Base-by-base conservation (phyloP, 2,888 invertebrate species). In the Dicyrtoma fusca region DNA sequence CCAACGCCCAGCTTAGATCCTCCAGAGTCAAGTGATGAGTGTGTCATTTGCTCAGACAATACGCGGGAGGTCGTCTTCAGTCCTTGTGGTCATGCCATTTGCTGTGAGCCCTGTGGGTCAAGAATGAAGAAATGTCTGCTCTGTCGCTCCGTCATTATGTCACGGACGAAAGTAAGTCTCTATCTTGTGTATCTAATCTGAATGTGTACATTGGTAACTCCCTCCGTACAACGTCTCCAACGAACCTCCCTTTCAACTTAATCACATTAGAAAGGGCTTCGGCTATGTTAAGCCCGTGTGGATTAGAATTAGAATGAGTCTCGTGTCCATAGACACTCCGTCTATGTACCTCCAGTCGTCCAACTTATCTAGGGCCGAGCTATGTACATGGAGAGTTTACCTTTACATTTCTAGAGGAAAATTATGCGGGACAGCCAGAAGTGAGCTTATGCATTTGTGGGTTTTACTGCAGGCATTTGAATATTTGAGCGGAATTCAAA, bases 121-220 rank as follows among this genome's bases (percentile, higher is more conserved):
- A 86, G 93, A 47, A 95, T 97, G 79, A 97, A 97, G 86, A 97
- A 97, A 85, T 97, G 97, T 83, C 88, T 97, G 75, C 88, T 95
- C 76, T 97, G 97, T 82, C 91, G 97, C 73, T 92, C 94, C 81
- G 88, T 90, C 63, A 94, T 97, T 71, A 85, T 88, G 73, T 88
- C 89, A 0, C 88, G 95, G 77, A 89, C 90, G 78, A 92, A 92
- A 88, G 90, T 90, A 84, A 5, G 14, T 57, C 19, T 14, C 4
- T 57, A 17, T 10, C 53, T 53, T 53, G 8, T 53, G 11, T 53
- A 13, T 19, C 17, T 53, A 53, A 10, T 53, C 53, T 53, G 14
- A 10, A 8, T 17, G n/a, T n/a, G n/a, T n/a, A n/a, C n/a, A n/a
- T n/a, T n/a, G n/a, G n/a, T 11, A 49, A n/a, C 17, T 49, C 13